A percentile compares a stretch with the other conserved stretches of the same genome.
Evolutionary conservation across 2,113 vertebrate species (phyloP).

Genomic region (Gymnocephalus cernua): DNA sequence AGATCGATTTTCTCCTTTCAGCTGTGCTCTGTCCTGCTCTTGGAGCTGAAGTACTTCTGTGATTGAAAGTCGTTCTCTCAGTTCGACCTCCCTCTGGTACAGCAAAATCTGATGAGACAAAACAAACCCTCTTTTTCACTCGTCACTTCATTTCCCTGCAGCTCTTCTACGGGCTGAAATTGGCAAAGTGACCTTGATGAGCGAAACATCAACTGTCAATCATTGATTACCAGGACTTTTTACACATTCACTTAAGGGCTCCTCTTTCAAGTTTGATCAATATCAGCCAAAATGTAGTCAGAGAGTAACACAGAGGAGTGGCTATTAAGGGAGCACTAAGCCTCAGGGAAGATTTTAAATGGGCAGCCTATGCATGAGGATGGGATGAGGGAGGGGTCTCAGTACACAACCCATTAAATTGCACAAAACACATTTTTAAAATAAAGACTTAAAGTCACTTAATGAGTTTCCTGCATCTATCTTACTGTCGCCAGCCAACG

Average conservation of each 20-base stretch:
- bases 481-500: slow-evolving; percentile 39
- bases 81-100: slow-evolving; percentile 49
- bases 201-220: slow-evolving; percentile 75
- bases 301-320: slow-evolving; percentile 45
- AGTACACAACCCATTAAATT: slow-evolving; percentile 5
- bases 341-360: slow-evolving; percentile 56
- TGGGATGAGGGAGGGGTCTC: neutral
- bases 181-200: slow-evolving; percentile 78
- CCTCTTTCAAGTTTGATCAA: slow-evolving; percentile 80
- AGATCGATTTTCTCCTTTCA: slow-evolving; percentile 53
- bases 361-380: slow-evolving; percentile 24
- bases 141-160: slow-evolving; percentile 60
- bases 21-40: slow-evolving; percentile 33
- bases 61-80: slow-evolving; percentile 55
- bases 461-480: slow-evolving; percentile 36
- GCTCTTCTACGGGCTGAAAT: slow-evolving; percentile 56
- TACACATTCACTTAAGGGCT: slow-evolving; percentile 75
- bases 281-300: slow-evolving; percentile 72
- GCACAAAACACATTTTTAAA: slow-evolving; percentile 8
- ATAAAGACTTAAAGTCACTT: slow-evolving; percentile 30
- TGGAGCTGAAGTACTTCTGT: slow-evolving; percentile 37
- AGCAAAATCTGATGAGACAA: slow-evolving; percentile 46
- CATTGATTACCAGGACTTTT: slow-evolving; percentile 75
- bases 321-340: slow-evolving; percentile 44
- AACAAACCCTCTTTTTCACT: slow-evolving; percentile 48